phyloP scores from a whole-genome alignment of 2,888 invertebrate genomes.

The Nephrotoma guestfalica region DNA sequence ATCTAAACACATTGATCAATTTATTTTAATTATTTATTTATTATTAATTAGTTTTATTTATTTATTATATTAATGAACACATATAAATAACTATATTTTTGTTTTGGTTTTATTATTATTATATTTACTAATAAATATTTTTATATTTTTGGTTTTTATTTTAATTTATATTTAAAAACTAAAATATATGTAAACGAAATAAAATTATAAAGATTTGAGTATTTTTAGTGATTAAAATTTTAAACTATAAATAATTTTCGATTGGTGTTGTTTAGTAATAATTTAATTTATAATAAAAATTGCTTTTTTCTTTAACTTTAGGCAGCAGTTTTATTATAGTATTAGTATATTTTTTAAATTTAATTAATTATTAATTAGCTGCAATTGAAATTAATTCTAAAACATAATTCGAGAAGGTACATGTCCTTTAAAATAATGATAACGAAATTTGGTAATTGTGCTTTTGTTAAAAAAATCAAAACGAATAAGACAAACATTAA shows the following conservation, averaged over 20 bases:
- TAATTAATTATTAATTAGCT: not conserved
- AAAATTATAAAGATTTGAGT: not conserved
- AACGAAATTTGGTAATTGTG: not conserved
- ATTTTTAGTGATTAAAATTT: not conserved
- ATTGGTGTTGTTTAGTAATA: not conserved
- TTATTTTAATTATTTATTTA: not conserved
- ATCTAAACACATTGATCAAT: not conserved
- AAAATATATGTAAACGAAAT: not conserved
- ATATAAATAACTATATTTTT: not conserved
- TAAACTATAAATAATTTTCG: not conserved
- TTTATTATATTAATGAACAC: not conserved
- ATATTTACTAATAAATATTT: not conserved
- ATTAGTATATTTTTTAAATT: not conserved
- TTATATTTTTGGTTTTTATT: not conserved
- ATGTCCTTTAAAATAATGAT: not conserved
- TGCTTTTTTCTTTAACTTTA: not conserved
- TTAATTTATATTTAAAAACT: not conserved
- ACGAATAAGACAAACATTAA: not conserved
- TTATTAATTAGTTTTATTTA: not conserved
- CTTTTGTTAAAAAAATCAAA: not conserved
- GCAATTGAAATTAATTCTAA: not conserved
- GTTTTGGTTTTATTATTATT: not conserved
- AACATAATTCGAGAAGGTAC: not conserved
- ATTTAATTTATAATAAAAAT: not conserved
- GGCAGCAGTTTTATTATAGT: not conserved